A percentile compares a stretch with the other conserved stretches of the same genome.
These are phyloP conservation scores for Amphimallon solstitiale DNA, from an alignment of 2,888 invertebrate genomes.

Conservation along the genomic window DNA sequence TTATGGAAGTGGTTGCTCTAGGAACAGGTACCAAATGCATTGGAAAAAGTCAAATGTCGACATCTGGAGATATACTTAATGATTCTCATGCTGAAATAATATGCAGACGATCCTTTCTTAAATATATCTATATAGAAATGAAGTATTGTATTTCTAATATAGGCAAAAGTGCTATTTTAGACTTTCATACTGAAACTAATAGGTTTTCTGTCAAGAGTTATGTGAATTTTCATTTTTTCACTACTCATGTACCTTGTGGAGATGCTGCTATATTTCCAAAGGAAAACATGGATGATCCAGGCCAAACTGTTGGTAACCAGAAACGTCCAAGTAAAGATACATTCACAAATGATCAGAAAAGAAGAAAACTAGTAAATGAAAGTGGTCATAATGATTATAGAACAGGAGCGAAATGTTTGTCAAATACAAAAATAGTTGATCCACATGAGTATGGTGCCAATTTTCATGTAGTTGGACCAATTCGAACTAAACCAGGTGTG, in stretches of 20 bases:
- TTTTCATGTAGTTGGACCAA: constrained; percentile 76
- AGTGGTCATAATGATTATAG: constrained; percentile 67
- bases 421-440: constrained; percentile 69
- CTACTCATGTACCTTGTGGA: constrained; percentile 91
- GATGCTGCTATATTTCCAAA: constrained; percentile 88
- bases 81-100: constrained; percentile 95
- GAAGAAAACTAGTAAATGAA: constrained; percentile 44
- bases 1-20: constrained; percentile 76
- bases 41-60: constrained; percentile 74
- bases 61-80: constrained; percentile 77
- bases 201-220: constrained; percentile 60
- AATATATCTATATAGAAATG: constrained; percentile 76
- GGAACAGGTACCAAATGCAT: constrained; percentile 95
- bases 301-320: constrained; percentile 8
- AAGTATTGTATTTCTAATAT: constrained; percentile 20
- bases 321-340: constrained; percentile 25
- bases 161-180: constrained; percentile 45
- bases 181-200: constrained; percentile 36
- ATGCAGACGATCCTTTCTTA: constrained; percentile 82
- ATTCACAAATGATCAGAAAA: constrained; percentile 46
- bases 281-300: constrained; percentile 45
- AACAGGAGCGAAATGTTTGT: constrained; percentile 91
- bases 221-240: constrained; percentile 83
- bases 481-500: constrained; percentile 87
- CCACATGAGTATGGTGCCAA: constrained; percentile 66